Base-by-base conservation (phyloP, 2,888 invertebrate genomes). In the Drosophila formosana region DNA sequence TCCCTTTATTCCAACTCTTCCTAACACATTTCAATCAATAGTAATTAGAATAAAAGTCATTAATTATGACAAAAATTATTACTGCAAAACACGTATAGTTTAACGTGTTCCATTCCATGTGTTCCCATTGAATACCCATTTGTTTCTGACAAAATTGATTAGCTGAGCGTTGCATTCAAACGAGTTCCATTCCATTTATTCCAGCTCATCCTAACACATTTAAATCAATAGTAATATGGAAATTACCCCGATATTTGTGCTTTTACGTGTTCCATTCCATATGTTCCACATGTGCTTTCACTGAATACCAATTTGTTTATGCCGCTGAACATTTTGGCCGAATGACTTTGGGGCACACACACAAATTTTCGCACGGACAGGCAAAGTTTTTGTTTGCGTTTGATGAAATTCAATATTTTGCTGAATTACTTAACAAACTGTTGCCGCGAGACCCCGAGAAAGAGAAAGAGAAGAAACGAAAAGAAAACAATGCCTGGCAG, bases 381-480 rank as follows among this genome's bases (percentile, higher is more conserved):
- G 3, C 34, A 46, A 57, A 57, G 34, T 49, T 62, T 28, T 8
- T 49, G 62, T 46, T 53, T 61, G 34, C 50, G 26, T 68, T 75
- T 55, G 3, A 65, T 66, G 72, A 87, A 87, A 82, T 62, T 53
- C 25, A 71, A 81, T 75, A 75, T 71, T 43, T 64, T 60, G 43
- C 37, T 47, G 34, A 50, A 67, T 72, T 63, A 52, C 46, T 30
- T 45, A 49, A 62, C 63, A 71, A 71, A 39, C 30, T 66, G 58
- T 68, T 62, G 58, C 51, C 75, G n/a, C 75, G n/a, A 45, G 56
- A 32, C 5, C 25, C 13, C n/a, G n/a, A 25, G 30, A 52, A 46
- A 55, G n/a, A 6, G 13, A 51, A 26, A 11, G 25, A 37, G 30
- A 13, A 4, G 39, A 13, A 34, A 3, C 3, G 3, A 32, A 60